These are phyloP conservation scores for Metaphire vulgaris DNA, from an alignment of 1,140 invertebrate species.

Conservation along the genomic window DNA sequence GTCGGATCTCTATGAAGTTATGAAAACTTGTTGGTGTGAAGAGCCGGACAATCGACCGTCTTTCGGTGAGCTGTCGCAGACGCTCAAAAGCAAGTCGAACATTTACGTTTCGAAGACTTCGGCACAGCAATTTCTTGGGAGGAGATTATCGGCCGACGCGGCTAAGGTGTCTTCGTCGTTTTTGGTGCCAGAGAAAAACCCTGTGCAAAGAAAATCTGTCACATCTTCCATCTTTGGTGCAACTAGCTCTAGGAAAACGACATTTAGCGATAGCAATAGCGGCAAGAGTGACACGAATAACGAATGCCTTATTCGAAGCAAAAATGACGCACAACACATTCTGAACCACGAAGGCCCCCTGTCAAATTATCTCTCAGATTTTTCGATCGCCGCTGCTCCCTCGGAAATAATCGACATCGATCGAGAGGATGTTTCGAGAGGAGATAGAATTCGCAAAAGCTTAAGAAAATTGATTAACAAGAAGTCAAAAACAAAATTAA, in stretches of 20 bases:
- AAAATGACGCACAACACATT: not conserved
- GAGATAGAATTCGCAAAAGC: not conserved
- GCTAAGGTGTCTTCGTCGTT: not conserved
- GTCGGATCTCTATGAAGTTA: constrained; percentile 17
- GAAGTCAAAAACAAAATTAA: not conserved
- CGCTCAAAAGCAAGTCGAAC: not conserved
- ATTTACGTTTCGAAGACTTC: not conserved
- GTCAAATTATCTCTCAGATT: not conserved
- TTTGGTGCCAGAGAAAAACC: not conserved
- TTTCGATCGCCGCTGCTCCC: not conserved
- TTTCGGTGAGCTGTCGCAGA: not conserved
- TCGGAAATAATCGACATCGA: not conserved
- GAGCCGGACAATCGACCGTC: constrained; percentile 21
- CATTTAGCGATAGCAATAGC: not conserved
- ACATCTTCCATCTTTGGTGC: not conserved
- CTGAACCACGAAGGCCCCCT: not conserved
- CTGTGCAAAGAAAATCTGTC: not conserved
- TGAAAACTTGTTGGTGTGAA: constrained; percentile 23
- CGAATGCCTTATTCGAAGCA: not conserved
- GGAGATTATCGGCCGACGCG: not conserved
- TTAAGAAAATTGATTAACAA: not conserved
- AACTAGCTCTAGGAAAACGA: not conserved
- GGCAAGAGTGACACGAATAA: not conserved
- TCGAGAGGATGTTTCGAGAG: not conserved
- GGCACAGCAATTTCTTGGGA: not conserved